Evolutionary conservation across 2,888 invertebrate genomes (phyloP), one percentile per base, ranked within the genome.

Genomic region (Oscheius sp.): DNA sequence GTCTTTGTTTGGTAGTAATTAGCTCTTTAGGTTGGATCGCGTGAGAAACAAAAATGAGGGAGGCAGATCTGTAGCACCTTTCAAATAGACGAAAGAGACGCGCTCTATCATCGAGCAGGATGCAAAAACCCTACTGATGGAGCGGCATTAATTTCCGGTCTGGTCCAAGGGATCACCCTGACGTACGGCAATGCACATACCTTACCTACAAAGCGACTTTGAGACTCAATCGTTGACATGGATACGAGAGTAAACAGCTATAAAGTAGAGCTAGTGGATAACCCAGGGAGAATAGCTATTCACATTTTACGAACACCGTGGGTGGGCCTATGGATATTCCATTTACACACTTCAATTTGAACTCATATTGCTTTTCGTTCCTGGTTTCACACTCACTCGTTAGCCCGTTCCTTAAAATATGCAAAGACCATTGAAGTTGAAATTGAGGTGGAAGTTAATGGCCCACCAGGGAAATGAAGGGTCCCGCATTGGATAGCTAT

Each of bases 361-460:
- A 35, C 35, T 9, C 35, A 35, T 35, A 35, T 35, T 35, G 35
- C 35, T 35, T 35, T n/a, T 3, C 35, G 35, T 35, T 35, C 35
- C 35, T 35, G 35, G 35, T 35, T 35, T 35, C 35, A 35, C 35
- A 35, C 35, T 35, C 35, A 6, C 35, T 35, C 35, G 3, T n/a
- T n/a, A n/a, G n/a, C 35, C 35, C 35, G 9, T 1, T 29, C 29
- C 2, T n/a, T 58, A 58, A 58, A 58, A 58, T 58, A 61, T 61
- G 45, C 61, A 43, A 59, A 61, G 61, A 41, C 61, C 41, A 61
- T 61, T 58, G 29, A 27, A 58, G 29, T 29, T 27, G 29, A 58
- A 58, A 58, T 58, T 58, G 58, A 6, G 41, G 41, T n/a, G 41
- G 43, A 21, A 35, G 43, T 23, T 41, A 61, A 61, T 61, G 25